phyloP scores from a whole-genome alignment of 2,113 vertebrate species.

The Ariopsis seemanni region DNA sequence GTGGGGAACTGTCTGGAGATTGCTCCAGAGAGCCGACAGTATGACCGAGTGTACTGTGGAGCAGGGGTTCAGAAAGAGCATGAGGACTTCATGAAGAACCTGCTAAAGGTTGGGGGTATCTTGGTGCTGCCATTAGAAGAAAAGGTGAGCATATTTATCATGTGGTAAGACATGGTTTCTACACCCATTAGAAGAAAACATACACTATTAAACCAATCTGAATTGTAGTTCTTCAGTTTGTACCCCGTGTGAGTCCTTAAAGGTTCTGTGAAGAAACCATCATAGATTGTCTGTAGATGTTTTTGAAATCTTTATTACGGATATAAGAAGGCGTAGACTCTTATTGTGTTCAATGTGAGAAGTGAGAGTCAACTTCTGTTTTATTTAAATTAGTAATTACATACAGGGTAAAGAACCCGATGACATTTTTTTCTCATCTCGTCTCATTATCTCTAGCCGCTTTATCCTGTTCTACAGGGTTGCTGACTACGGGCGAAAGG shows the following conservation, averaged over 20 bases:
- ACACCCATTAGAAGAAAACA: not conserved
- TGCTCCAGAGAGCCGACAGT: constrained; percentile 78
- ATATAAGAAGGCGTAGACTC: not conserved
- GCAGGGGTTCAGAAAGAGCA: constrained; percentile 86
- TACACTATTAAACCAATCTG: not conserved
- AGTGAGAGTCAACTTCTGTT: not conserved
- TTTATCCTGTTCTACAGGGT: too few relatives aligned
- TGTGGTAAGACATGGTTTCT: not conserved
- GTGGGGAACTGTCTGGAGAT: constrained; percentile 86
- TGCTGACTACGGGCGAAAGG: too few relatives aligned
- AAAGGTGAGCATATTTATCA: constrained; percentile 70
- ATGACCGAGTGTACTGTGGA: constrained; percentile 88
- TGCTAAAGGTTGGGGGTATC: constrained; percentile 86
- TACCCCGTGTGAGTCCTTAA: too few relatives aligned
- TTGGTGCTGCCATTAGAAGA: constrained; percentile 88
- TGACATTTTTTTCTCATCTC: too few relatives aligned
- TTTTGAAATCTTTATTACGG: too few relatives aligned
- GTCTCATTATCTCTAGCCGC: too few relatives aligned
- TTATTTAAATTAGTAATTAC: not conserved
- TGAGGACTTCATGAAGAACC: constrained; percentile 86
- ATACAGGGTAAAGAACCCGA: too few relatives aligned
- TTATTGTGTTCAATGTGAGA: not conserved
- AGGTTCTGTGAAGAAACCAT: not conserved
- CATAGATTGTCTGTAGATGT: not conserved
- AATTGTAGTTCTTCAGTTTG: not conserved